These are phyloP conservation scores for Zhuqinia jingwanae DNA, from an alignment of 2,888 invertebrate genomes.

Conservation along the genomic window DNA sequence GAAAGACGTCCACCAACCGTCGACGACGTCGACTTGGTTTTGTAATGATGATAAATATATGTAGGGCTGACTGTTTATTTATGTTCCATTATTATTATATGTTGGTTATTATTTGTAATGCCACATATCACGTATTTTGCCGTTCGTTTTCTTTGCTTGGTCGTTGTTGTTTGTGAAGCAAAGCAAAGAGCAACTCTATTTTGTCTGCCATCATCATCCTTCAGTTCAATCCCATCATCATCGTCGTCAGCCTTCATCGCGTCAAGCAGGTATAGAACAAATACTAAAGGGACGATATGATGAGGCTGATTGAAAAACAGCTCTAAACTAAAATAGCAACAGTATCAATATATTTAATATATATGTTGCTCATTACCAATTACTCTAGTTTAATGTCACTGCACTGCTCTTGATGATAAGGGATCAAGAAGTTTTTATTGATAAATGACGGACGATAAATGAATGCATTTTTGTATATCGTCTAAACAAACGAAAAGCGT, in stretches of 20 bases:
- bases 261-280: neutral
- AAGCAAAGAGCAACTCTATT: neutral
- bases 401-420: conserved; percentile 25
- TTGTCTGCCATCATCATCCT: conserved; percentile 6
- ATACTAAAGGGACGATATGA: conserved; percentile 24
- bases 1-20: neutral
- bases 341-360: too few species aligned
- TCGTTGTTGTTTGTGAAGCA: neutral
- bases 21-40: neutral
- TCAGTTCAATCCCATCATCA: conserved; percentile 34
- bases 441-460: too few species aligned
- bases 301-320: neutral
- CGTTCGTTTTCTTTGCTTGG: neutral
- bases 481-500: too few species aligned
- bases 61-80: neutral
- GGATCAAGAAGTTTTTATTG: too few species aligned
- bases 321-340: too few species aligned
- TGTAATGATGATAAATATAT: neutral
- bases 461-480: too few species aligned
- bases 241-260: neutral
- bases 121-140: conserved; percentile 10
- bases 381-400: neutral
- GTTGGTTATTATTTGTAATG: neutral
- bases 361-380: conserved; percentile 2
- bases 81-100: neutral